A percentile compares a stretch with the other conserved stretches of the same genome.
phyloP scores from a whole-genome alignment of 2,113 vertebrate genomes.

The Falco punctatus region DNA sequence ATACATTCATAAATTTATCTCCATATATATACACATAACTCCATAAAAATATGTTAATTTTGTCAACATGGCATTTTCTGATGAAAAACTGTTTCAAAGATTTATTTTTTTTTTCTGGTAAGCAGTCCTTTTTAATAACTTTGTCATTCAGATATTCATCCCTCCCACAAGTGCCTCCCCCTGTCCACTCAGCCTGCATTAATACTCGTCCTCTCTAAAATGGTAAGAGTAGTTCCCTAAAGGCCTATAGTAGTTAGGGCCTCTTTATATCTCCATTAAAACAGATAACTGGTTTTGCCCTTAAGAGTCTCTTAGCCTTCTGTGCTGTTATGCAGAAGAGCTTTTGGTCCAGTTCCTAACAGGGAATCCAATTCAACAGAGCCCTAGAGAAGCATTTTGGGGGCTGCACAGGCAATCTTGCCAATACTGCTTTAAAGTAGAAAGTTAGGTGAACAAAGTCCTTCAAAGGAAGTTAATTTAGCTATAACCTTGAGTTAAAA shows the following conservation, averaged over 20 bases:
- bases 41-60: background rate
- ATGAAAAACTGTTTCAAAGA: background rate
- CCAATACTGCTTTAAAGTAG: background rate
- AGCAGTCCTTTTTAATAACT: background rate
- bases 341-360: background rate
- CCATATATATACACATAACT: background rate
- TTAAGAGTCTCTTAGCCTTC: background rate
- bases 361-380: background rate
- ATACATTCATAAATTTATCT: background rate
- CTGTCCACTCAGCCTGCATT: background rate
- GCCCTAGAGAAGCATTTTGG: background rate
- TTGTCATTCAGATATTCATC: background rate
- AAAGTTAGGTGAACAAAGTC: background rate
- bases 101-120: background rate
- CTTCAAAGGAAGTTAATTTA: conserved; percentile 40
- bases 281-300: background rate
- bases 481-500: conserved; percentile 43
- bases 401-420: background rate
- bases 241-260: background rate
- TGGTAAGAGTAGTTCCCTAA: background rate
- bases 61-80: background rate
- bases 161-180: background rate
- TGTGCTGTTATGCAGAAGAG: background rate
- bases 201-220: background rate
- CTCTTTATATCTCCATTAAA: conserved; percentile 26